Conservation (phyloP, 2,888 invertebrate genomes). For the Branchipolynoe longqiensis region DNA sequence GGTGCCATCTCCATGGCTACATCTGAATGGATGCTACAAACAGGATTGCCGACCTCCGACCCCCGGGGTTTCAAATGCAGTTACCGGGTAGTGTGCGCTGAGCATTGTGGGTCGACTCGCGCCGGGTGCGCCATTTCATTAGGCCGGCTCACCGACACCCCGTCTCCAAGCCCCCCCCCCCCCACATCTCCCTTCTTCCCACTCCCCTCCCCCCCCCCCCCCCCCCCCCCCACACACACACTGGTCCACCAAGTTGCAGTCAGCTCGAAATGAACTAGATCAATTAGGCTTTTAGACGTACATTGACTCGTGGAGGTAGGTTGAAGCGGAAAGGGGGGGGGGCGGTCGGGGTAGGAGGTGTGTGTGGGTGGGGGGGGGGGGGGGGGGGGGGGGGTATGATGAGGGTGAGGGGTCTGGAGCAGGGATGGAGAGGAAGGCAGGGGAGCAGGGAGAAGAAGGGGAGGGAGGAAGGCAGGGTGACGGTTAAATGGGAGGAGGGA, state of each 20-base stretch:
- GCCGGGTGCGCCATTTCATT: too few species aligned
- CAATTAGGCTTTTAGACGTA: slow-evolving; percentile 39
- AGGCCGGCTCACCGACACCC: too few species aligned
- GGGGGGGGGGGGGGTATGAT: neutral
- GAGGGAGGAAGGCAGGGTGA: too few species aligned
- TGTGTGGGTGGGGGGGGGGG: neutral
- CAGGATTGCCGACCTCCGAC: too few species aligned
- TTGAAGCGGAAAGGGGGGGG: neutral
- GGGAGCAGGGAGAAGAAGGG: too few species aligned
- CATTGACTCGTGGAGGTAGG: slow-evolving; percentile 19
- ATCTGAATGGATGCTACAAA: too few species aligned
- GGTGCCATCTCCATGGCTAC: too few species aligned
- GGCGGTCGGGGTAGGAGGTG: neutral
- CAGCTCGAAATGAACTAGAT: slow-evolving; percentile 33
- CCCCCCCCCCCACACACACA: neutral
- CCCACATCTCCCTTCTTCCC: neutral
- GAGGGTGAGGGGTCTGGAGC: neutral
- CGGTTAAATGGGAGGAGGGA: too few species aligned
- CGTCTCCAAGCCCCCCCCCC: slow-evolving; percentile 7
- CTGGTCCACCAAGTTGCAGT: neutral
- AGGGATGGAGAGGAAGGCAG: neutral
- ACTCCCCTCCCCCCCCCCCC: neutral
- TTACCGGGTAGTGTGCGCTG: too few species aligned
- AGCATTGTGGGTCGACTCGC: too few species aligned
- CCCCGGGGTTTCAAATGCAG: too few species aligned